A percentile compares a stretch with the other conserved stretches of the same genome.
Conservation (phyloP, 2,797 vertebrate genomes). For the Intellagama lesueurii region DNA sequence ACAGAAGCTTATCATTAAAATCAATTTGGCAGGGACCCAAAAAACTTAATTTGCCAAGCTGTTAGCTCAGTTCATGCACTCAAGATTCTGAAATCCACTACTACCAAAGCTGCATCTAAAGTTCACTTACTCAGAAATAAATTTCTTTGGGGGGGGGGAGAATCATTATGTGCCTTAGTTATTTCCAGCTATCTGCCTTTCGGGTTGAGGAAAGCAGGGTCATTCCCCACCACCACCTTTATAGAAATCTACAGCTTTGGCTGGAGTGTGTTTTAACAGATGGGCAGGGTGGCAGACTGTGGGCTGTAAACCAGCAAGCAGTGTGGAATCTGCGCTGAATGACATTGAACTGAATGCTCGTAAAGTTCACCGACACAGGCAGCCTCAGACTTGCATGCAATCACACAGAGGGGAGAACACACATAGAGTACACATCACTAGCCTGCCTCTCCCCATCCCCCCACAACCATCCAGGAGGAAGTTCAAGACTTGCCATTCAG, state of each 20-base stretch:
- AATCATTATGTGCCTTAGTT: neutral
- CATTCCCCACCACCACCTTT: neutral
- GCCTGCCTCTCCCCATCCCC: constrained; percentile 17
- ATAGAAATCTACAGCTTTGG: constrained; percentile 22
- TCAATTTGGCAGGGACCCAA: constrained; percentile 10
- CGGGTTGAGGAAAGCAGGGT: neutral
- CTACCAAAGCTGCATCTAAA: neutral
- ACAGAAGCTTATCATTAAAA: constrained; percentile 6
- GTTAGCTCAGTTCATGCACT: constrained; percentile 26
- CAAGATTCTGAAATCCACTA: neutral
- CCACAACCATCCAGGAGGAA: constrained; percentile 10
- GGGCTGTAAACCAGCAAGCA: constrained; percentile 63
- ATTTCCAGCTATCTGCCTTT: neutral
- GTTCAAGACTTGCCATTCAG: constrained; percentile 52
- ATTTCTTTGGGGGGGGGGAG: neutral
- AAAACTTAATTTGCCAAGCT: constrained; percentile 16
- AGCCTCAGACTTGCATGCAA: constrained; percentile 63
- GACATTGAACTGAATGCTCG: constrained; percentile 45
- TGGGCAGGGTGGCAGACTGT: constrained; percentile 53
- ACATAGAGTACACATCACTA: constrained; percentile 21
- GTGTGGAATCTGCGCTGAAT: constrained; percentile 52
- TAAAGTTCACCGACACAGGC: constrained; percentile 70
- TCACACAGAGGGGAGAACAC: constrained; percentile 21
- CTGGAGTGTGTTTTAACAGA: constrained; percentile 66
- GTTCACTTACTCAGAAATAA: neutral